Conservation (phyloP, 2,797 vertebrate species). For the Iguana delicatissima region DNA sequence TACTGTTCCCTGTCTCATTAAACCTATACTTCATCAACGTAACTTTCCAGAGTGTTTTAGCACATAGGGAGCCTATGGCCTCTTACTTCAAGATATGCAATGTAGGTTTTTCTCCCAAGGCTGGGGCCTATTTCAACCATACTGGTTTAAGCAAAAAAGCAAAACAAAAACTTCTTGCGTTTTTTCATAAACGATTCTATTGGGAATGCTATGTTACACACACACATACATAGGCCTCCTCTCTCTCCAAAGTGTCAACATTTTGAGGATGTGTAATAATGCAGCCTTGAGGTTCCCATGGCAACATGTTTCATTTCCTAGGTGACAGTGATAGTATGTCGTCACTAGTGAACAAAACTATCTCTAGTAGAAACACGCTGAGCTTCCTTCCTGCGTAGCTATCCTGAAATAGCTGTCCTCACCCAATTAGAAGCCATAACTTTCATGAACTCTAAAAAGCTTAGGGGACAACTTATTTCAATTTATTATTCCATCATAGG, state of each 20-base stretch:
- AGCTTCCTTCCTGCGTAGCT: slow-evolving; percentile 30
- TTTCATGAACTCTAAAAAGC: slow-evolving; percentile 30
- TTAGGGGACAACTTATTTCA: neutral
- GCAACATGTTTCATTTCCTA: slow-evolving; percentile 80
- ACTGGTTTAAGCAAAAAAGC: slow-evolving; percentile 44
- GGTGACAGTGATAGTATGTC: slow-evolving; percentile 77
- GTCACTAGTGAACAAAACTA: slow-evolving; percentile 74
- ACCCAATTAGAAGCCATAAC: neutral
- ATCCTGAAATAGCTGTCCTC: slow-evolving; percentile 32
- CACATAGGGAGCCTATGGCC: slow-evolving; percentile 39
- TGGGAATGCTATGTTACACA: slow-evolving; percentile 12
- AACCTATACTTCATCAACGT: slow-evolving; percentile 63
- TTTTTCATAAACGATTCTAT: slow-evolving; percentile 30
- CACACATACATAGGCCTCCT: slow-evolving; percentile 53
- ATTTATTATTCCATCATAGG: slow-evolving; percentile 4
- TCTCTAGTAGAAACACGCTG: slow-evolving; percentile 68
- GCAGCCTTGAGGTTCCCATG: slow-evolving; percentile 78
- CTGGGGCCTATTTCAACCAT: slow-evolving; percentile 25
- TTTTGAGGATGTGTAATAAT: slow-evolving; percentile 74
- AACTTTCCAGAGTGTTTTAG: slow-evolving; percentile 49
- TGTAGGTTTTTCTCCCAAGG: slow-evolving; percentile 5
- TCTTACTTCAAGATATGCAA: slow-evolving; percentile 26
- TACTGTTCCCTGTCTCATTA: slow-evolving; percentile 33
- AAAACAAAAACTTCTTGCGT: slow-evolving; percentile 28
- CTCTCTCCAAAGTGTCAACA: slow-evolving; percentile 66